A percentile compares a stretch with the other conserved stretches of the same genome.
phyloP scores from a whole-genome alignment of 2,113 vertebrate species.

The Miniopterus natalensis region DNA sequence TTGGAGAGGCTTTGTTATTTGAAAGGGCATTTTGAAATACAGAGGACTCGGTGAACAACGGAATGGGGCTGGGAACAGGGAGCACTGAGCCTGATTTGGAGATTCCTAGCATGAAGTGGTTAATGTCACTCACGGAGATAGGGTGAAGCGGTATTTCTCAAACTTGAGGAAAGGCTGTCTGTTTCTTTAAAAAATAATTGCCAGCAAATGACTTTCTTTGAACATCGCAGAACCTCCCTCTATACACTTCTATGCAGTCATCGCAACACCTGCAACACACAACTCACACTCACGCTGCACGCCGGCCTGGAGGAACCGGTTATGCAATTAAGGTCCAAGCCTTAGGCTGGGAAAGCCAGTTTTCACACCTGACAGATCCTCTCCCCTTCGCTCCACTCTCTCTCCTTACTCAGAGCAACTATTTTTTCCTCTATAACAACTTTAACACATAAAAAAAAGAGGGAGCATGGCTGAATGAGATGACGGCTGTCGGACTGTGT shows the following conservation, averaged over 20 bases:
- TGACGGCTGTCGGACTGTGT: conserved; percentile 43
- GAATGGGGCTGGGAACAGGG: neutral
- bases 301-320: neutral
- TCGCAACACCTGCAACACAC: neutral
- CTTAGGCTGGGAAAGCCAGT: neutral
- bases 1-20: neutral
- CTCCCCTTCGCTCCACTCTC: neutral
- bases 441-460: neutral
- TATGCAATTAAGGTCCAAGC: neutral
- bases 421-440: conserved; percentile 25
- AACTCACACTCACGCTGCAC: neutral
- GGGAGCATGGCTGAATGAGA: neutral
- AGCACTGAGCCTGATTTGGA: neutral
- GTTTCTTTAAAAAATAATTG: neutral
- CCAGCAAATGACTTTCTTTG: conserved; percentile 1
- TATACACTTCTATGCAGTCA: neutral
- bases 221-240: neutral
- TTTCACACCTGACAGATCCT: conserved; percentile 47
- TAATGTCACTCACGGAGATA: neutral
- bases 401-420: neutral
- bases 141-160: neutral
- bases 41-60: neutral
- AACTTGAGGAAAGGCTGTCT: neutral
- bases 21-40: conserved; percentile 15
- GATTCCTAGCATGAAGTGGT: neutral